Conservation (phyloP, 2,113 vertebrate species). For the Gopherus evgoodei region DNA sequence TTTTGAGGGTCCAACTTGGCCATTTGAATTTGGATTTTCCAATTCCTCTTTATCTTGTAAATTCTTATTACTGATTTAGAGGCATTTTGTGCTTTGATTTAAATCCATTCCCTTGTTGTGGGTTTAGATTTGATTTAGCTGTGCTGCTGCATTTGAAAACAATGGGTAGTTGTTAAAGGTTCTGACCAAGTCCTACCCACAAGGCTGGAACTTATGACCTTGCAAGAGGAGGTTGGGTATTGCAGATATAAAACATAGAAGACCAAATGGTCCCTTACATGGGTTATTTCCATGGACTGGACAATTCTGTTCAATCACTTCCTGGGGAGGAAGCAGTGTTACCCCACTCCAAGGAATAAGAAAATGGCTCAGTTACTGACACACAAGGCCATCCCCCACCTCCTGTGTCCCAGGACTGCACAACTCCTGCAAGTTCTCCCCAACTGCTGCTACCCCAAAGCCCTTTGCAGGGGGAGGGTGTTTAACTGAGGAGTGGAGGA, state of each 20-base stretch:
- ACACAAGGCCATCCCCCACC: neutral
- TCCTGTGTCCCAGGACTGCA: too few species aligned
- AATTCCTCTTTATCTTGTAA: neutral
- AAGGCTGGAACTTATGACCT: neutral
- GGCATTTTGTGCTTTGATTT: neutral
- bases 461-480: accelerated
- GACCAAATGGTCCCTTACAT: accelerated
- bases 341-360: neutral
- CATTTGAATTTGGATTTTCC: accelerated
- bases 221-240: neutral
- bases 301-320: neutral
- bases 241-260: neutral
- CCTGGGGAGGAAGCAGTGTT: neutral
- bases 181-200: neutral
- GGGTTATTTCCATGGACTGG: neutral
- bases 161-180: neutral
- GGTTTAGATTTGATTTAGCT: neutral
- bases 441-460: accelerated
- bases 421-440: neutral
- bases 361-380: accelerated
- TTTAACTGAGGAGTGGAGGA: neutral
- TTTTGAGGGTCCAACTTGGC: neutral
- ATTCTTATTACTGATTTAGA: neutral
- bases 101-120: neutral
- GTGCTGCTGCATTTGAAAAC: neutral